These are phyloP conservation scores for Papilio helenus DNA, from an alignment of 1,140 invertebrate species.

Conservation along the genomic window DNA sequence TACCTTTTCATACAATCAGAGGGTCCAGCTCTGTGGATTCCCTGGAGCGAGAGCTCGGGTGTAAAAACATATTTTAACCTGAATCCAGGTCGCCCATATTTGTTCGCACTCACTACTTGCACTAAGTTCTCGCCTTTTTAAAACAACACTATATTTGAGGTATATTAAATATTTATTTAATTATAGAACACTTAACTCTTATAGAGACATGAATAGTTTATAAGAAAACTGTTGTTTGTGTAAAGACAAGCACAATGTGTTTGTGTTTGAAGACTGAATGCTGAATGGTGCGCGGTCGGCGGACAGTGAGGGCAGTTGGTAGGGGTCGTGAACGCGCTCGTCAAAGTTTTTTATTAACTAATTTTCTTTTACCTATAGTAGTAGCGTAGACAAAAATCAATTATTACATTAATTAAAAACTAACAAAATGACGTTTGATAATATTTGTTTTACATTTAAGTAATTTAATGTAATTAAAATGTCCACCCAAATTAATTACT, in stretches of 20 bases:
- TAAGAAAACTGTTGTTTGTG: not conserved
- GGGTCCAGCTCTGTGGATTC: constrained; percentile 74
- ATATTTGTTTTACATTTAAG: no score
- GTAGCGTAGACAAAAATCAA: no score
- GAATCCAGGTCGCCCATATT: constrained; percentile 77
- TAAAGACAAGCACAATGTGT: constrained; percentile 13
- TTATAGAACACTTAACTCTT: not conserved
- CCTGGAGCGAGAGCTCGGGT: constrained; percentile 73
- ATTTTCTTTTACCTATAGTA: not conserved
- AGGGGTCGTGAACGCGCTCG: constrained; percentile 12
- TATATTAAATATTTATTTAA: constrained; percentile 16
- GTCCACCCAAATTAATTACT: not conserved
- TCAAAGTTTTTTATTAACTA: not conserved
- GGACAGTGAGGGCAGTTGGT: constrained; percentile 25
- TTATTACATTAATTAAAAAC: no score
- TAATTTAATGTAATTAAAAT: no score
- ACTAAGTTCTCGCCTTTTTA: constrained; percentile 47
- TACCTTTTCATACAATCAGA: constrained; percentile 74
- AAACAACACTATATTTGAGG: not conserved
- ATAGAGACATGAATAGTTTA: not conserved
- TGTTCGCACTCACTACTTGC: constrained; percentile 50
- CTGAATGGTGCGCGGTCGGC: not conserved
- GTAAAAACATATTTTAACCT: constrained; percentile 79
- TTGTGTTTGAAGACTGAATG: constrained; percentile 34
- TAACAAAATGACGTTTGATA: no score